Conservation (phyloP, 2,888 invertebrate species). For the Nysson spinosus region DNA sequence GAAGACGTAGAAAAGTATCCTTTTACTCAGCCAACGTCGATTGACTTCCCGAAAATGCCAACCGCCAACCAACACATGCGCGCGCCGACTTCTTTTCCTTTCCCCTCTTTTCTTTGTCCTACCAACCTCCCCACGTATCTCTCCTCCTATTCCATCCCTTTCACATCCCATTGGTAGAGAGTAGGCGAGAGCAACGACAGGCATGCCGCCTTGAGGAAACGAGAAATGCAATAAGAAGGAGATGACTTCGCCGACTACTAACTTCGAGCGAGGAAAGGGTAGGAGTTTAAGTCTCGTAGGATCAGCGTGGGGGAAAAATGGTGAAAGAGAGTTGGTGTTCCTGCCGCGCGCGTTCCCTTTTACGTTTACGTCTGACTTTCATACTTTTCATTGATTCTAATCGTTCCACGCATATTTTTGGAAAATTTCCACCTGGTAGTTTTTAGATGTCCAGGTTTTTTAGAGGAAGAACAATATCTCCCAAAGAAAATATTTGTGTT, state of each 20-base stretch:
- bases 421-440: background rate
- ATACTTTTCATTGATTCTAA: no score
- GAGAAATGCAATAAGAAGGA: slow-evolving; percentile 60
- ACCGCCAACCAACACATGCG: slow-evolving; percentile 13
- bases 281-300: no score
- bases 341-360: background rate
- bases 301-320: slow-evolving; percentile 39
- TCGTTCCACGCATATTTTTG: no score
- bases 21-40: slow-evolving; percentile 14
- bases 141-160: no score
- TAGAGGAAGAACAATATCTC: background rate
- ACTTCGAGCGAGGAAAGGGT: slow-evolving; percentile 35
- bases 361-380: background rate
- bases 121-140: slow-evolving; percentile 40
- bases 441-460: background rate
- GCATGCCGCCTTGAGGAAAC: slow-evolving; percentile 50
- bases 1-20: slow-evolving; percentile 14
- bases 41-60: slow-evolving; percentile 56
- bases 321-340: slow-evolving; percentile 26
- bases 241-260: slow-evolving; percentile 38
- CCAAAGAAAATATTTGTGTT: no score
- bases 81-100: slow-evolving; percentile 19
- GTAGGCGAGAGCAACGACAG: slow-evolving; percentile 39
- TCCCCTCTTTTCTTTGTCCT: slow-evolving; percentile 35
- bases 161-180: no score